phyloP scores from a whole-genome alignment of 2,113 vertebrate species.

The Eptesicus fuscus region DNA sequence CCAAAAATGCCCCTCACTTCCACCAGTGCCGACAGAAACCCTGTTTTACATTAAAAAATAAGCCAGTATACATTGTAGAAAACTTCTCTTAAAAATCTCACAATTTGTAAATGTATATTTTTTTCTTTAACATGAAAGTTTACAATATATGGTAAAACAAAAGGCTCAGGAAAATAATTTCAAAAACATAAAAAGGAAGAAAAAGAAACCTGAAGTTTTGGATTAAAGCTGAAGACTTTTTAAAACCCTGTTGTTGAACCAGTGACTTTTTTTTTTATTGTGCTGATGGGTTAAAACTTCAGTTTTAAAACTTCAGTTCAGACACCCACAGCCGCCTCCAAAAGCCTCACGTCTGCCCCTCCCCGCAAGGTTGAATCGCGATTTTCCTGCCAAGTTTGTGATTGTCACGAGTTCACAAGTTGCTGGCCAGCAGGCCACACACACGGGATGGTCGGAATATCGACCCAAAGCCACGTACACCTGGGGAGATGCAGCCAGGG shows the following conservation, averaged over 20 bases:
- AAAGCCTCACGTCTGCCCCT: slow-evolving; percentile 70
- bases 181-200: slow-evolving; percentile 83
- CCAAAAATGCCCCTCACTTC: slow-evolving; percentile 66
- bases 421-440: background rate
- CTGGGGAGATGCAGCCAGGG: slow-evolving; percentile 98
- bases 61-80: slow-evolving; percentile 99
- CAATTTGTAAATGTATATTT: slow-evolving; percentile 97
- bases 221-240: slow-evolving; percentile 98
- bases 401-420: slow-evolving; percentile 88
- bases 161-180: slow-evolving; percentile 94
- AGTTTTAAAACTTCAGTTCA: slow-evolving; percentile 93
- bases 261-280: slow-evolving; percentile 90
- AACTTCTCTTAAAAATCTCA: slow-evolving; percentile 99
- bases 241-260: slow-evolving; percentile 96
- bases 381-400: slow-evolving; percentile 83
- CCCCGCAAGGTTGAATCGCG: slow-evolving; percentile 81
- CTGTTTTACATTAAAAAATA: slow-evolving; percentile 99
- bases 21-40: slow-evolving; percentile 80
- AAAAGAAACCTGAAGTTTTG: slow-evolving; percentile 90
- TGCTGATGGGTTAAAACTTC: slow-evolving; percentile 99
- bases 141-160: slow-evolving; percentile 92
- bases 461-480: slow-evolving; percentile 98
- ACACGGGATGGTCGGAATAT: slow-evolving; percentile 71
- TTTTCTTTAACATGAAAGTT: slow-evolving; percentile 97
- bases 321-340: slow-evolving; percentile 90